Conservation (phyloP, 2,888 invertebrate species). For the Silvanus unidentatus region DNA sequence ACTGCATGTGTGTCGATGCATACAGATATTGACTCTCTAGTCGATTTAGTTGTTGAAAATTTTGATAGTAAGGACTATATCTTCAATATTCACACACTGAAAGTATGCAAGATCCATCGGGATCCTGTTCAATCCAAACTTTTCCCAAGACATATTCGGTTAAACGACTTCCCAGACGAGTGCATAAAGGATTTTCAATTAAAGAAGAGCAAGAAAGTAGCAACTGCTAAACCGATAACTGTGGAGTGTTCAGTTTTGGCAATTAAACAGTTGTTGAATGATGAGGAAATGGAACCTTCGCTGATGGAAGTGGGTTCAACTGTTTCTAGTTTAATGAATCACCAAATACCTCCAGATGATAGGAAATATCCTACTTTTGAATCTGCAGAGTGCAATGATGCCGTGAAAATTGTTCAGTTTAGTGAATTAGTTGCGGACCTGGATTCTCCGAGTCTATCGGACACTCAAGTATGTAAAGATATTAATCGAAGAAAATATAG, state of each 20-base stretch:
- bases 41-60: conserved; percentile 51
- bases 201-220: conserved; percentile 35
- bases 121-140: conserved; percentile 34
- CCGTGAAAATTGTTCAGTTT: conserved; percentile 17
- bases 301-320: conserved; percentile 38
- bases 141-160: conserved; percentile 35
- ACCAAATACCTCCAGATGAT: conserved; percentile 31
- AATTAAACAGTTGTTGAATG: conserved; percentile 32
- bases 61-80: conserved; percentile 47
- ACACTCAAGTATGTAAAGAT: conserved; percentile 48
- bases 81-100: conserved; percentile 57
- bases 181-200: conserved; percentile 35
- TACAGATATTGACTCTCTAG: conserved; percentile 53
- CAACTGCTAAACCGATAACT: conserved; percentile 37
- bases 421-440: conserved; percentile 40
- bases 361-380: conserved; percentile 26
- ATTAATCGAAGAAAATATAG: not conserved
- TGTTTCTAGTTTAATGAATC: conserved; percentile 36
- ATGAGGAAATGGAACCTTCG: conserved; percentile 30
- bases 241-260: conserved; percentile 31
- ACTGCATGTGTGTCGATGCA: conserved; percentile 60
- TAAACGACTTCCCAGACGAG: conserved; percentile 37
- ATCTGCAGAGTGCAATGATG: too few species aligned
- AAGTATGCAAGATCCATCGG: conserved; percentile 51
- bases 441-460: conserved; percentile 57